These are phyloP conservation scores for Peribatodes rhomboidaria DNA, from an alignment of 2,888 invertebrate species.

Conservation along the genomic window DNA sequence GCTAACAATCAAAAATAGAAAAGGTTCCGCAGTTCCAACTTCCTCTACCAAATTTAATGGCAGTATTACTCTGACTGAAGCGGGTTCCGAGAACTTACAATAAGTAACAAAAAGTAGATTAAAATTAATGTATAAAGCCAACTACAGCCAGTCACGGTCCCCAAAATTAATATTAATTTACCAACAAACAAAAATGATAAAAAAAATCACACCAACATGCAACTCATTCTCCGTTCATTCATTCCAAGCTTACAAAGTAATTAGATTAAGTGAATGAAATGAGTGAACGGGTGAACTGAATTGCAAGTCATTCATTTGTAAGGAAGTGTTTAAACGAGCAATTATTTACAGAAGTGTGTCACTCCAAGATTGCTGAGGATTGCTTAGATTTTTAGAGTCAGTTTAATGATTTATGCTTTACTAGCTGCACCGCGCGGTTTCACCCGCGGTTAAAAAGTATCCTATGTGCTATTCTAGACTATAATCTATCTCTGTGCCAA, in stretches of 20 bases:
- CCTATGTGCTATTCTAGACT: no score
- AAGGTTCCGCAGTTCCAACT: no score
- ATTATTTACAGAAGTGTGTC: neutral
- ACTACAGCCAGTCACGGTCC: neutral
- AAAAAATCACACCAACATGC: slow-evolving; percentile 52
- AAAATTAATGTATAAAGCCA: slow-evolving; percentile 9
- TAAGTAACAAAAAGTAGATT: neutral
- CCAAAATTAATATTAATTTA: slow-evolving; percentile 34
- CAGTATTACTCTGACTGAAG: neutral
- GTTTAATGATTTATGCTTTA: no score
- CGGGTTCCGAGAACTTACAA: neutral
- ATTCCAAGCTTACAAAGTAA: slow-evolving; percentile 60
- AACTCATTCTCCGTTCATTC: slow-evolving; percentile 67
- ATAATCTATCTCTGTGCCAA: no score
- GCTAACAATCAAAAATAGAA: no score
- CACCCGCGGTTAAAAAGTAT: no score
- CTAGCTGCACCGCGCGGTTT: no score
- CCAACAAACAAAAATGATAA: slow-evolving; percentile 45
- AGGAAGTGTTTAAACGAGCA: slow-evolving; percentile 9
- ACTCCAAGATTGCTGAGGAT: neutral
- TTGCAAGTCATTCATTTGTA: slow-evolving; percentile 62
- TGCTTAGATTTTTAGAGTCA: neutral
- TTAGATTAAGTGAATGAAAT: slow-evolving; percentile 66
- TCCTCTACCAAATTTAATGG: neutral
- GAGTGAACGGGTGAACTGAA: slow-evolving; percentile 47